Base-by-base conservation (phyloP, 2,113 vertebrate genomes). In the Psittacus erithacus region DNA sequence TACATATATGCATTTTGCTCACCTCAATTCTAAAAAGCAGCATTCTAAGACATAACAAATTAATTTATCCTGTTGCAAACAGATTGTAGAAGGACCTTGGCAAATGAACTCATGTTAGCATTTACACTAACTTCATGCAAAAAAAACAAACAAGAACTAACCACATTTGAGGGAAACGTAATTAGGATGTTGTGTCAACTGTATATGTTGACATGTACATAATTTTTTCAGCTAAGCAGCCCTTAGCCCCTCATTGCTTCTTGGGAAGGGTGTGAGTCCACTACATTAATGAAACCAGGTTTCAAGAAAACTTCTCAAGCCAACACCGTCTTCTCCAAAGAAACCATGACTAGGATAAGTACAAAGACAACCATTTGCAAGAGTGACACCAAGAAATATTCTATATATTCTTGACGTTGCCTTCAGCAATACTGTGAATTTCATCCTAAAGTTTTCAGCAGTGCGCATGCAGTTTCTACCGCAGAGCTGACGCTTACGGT, bases 171-270 rank as follows among this genome's bases (percentile, higher is more conserved):
- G 17, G 65, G 39, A 82, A 70, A 25, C 3, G 46, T 11, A 70
- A 29, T 28, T 10, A 63, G 38, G 59, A 52, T 1, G 0, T 64
- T 0, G 1, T 14, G 7, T 60, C 27, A 68, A 59, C 9, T 67
- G 9, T 7, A 7, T 7, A 17, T 2, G 9, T 47, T 29, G 73
- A 62, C 13, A n/a, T 14, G 16, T 5, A 10, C 8, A 88, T 7
- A 50, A 29, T 15, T 88, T 50, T 52, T 82, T 85, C 65, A 79
- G 2, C 27, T 41, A 19, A 65, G n/a, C 27, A 65, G 11, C 9
- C 44, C 44, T 62, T 39, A 23, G 28, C 3, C 17, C 11, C 13
- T 81, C 38, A 43, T 55, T 39, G 20, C 12, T 15, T 86, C 39
- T 52, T 52, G 3, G 13, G 38, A 75, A 90, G 22, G 18, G 4